Percentiles rank a stretch among this genome's conserved stretches.
phyloP scores from a whole-genome alignment of 1,140 invertebrate genomes.

The Nautilus pompilius region DNA sequence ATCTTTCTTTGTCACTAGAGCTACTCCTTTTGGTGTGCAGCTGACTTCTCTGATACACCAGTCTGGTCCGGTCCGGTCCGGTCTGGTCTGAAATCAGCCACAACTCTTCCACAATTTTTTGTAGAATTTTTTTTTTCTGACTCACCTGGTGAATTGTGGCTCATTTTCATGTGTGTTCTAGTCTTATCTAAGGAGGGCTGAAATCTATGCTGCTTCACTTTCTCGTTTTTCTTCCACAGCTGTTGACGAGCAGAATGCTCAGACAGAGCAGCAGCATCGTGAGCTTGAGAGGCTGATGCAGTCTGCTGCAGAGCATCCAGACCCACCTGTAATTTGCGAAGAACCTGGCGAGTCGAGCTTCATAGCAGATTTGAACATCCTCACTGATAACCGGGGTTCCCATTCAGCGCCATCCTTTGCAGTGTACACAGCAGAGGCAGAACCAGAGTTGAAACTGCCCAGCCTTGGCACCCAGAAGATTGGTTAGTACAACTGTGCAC shows the following conservation, averaged over 20 bases:
- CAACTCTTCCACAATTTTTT: no score
- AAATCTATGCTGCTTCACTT: no score
- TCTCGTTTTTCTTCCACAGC: constrained; percentile 34
- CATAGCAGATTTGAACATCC: not conserved
- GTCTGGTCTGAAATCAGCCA: no score
- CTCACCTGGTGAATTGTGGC: no score
- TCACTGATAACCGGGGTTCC: constrained; percentile 26
- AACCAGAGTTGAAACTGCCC: constrained; percentile 11
- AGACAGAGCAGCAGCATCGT: constrained; percentile 36
- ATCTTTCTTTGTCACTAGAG: no score
- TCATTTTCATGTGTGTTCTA: no score
- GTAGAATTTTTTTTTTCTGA: no score
- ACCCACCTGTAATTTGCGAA: constrained; percentile 1
- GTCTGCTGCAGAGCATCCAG: constrained; percentile 7
- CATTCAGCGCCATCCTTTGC: constrained; percentile 46
- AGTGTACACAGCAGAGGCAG: constrained; percentile 30
- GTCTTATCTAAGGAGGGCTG: no score
- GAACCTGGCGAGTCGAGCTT: constrained; percentile 6
- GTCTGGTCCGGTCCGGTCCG: no score
- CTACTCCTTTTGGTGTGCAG: no score
- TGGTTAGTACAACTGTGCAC: no score
- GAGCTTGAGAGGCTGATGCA: constrained; percentile 15
- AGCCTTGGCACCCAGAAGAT: constrained; percentile 7
- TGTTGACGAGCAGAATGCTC: constrained; percentile 59
- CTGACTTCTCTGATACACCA: no score